Evolutionary conservation across 2,888 invertebrate species (phyloP).

Genomic region (Patella depressa): DNA sequence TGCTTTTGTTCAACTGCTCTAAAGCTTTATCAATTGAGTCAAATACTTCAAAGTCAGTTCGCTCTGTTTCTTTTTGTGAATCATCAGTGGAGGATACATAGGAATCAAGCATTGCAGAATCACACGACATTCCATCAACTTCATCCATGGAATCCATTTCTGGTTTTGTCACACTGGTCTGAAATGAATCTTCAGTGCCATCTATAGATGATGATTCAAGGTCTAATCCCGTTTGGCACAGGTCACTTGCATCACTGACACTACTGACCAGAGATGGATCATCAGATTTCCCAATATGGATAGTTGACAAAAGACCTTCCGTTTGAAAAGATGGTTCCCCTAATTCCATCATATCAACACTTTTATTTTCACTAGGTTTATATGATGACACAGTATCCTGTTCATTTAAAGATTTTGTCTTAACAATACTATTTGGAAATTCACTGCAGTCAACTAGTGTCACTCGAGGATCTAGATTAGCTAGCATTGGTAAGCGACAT

Average conservation of each 20-base stretch:
- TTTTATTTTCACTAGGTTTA: too few species aligned
- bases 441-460: constrained; percentile 12
- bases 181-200: not conserved
- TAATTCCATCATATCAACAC: not conserved
- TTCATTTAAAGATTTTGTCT: not conserved
- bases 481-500: constrained; percentile 23
- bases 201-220: not conserved
- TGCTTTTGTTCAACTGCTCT: not conserved
- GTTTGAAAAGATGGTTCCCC: not conserved
- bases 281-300: not conserved
- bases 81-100: not conserved
- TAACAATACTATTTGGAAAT: not conserved
- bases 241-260: not conserved
- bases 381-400: not conserved
- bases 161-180: not conserved
- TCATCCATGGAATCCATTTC: not conserved
- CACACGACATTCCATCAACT: not conserved
- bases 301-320: not conserved
- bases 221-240: not conserved
- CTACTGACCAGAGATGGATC: not conserved
- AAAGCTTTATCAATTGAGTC: constrained; percentile 4
- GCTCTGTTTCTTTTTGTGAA: not conserved
- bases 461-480: constrained; percentile 30
- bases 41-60: not conserved
- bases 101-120: not conserved